Evolutionary conservation across 2,888 invertebrate genomes (phyloP).

Genomic region (Diloba caeruleocephala): DNA sequence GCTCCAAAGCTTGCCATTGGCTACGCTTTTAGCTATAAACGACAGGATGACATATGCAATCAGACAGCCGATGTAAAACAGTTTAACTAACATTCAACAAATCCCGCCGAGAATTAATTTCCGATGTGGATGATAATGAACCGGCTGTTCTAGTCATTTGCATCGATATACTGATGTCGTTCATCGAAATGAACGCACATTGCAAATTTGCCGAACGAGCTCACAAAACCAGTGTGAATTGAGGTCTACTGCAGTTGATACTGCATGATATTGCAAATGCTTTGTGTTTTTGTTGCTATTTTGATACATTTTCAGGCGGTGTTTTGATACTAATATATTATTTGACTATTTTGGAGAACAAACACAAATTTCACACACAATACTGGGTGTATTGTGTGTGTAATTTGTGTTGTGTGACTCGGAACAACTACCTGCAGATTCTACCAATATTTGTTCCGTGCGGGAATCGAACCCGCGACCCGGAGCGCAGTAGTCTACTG

Average conservation of each 20-base stretch:
- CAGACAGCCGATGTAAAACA: conserved; percentile 63
- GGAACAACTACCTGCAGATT: no score
- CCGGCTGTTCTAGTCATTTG: conserved; percentile 69
- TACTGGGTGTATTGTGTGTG: no score
- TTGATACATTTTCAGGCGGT: no score
- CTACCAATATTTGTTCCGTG: no score
- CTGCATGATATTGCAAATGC: conserved; percentile 20
- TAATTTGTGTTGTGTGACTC: no score
- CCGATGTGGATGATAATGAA: conserved; percentile 79
- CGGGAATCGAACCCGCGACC: no score
- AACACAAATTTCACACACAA: no score
- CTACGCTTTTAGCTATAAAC: not conserved
- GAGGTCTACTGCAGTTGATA: conserved; percentile 28
- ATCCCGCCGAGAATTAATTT: conserved; percentile 77
- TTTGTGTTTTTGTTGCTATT: conserved; percentile 17
- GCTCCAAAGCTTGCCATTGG: not conserved
- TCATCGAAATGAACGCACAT: conserved; percentile 68
- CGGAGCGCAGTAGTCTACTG: no score
- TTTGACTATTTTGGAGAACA: no score
- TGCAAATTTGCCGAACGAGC: conserved; percentile 67
- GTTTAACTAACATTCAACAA: conserved; percentile 65
- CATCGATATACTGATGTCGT: conserved; percentile 73
- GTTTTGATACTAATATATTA: no score
- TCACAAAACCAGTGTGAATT: conserved; percentile 49
- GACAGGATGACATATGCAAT: conserved; percentile 49